Base-by-base conservation (phyloP, 1,140 invertebrate species). In the Pollicipes pollicipes region DNA sequence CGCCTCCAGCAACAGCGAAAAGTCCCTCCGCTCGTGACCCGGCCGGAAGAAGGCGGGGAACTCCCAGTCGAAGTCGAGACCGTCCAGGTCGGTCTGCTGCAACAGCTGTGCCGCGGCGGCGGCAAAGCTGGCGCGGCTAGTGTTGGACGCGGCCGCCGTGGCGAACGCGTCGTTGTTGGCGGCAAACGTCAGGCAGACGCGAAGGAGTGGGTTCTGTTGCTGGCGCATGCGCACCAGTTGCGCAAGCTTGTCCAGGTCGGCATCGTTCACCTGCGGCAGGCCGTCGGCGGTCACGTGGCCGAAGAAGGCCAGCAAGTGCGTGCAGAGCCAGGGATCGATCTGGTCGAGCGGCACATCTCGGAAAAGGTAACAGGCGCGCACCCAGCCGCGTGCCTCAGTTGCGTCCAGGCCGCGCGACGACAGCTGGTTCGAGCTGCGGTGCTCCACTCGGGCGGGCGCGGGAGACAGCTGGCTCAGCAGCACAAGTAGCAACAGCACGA, bases 41-140 rank as follows among this genome's bases (percentile, higher is more conserved):
- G 64, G 64, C 28, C 64, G 64, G 10, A 21, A 3, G 17, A 28
- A 66, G 3, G 64, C 64, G 24, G 64, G 64, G 17, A 66, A 66
- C 27, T 66, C 64, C 64, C 64, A 66, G n/a, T 66, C 64, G 24
- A 66, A 24, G 64, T 66, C 64, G 6, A 66, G n/a, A 28, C 64
- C 64, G 28, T 66, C 64, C n/a, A 66, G 27, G 28, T 66, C 3
- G n/a, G 10, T 28, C 3, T 66, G 3, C 64, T 66, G n/a, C 64
- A 66, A 21, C 8, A 66, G 6, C 28, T 27, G 6, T 8, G 17
- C 64, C 8, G 28, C 64, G n/a, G 64, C 27, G 3, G 27, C 3
- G 3, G 27, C 28, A n/a, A 66, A 66, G 24, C 1, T 29, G 24
- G 4, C 64, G 3, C 64, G 64, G 8, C 64, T 66, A 29, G 27